Evolutionary conservation across 2,113 vertebrate species (phyloP).

Genomic region (Odobenus rosmarus): DNA sequence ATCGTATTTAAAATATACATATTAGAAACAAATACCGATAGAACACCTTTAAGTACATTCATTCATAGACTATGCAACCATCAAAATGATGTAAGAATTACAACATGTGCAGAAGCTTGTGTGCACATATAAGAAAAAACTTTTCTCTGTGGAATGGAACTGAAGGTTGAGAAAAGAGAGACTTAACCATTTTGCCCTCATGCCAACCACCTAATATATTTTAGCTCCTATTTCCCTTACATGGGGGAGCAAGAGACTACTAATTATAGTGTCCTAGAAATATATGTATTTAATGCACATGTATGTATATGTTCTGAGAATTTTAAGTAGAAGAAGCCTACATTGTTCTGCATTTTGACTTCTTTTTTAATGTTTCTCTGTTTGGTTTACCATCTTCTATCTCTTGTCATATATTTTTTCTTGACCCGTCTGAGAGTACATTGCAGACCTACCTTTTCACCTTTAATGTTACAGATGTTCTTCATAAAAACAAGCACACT

Average conservation of each 20-base stretch:
- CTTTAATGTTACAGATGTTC: neutral
- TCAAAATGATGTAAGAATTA: neutral
- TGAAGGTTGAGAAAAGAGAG: neutral
- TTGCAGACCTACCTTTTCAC: neutral
- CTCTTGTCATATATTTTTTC: neutral
- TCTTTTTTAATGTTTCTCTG: neutral
- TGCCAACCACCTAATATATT: neutral
- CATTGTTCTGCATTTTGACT: neutral
- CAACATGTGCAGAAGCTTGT: neutral
- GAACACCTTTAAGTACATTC: neutral
- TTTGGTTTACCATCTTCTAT: constrained; percentile 32
- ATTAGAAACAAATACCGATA: neutral
- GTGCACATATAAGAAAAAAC: neutral
- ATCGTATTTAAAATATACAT: neutral
- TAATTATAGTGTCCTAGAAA: neutral
- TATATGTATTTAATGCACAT: neutral
- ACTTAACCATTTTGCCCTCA: neutral
- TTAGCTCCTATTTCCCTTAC: neutral
- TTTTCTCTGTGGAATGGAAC: neutral
- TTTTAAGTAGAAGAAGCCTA: constrained; percentile 39
- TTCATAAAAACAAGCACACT: neutral
- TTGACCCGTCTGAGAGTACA: neutral
- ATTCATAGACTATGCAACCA: neutral
- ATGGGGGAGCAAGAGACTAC: neutral
- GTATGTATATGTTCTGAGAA: neutral